A percentile compares a stretch with the other conserved stretches of the same genome.
These are phyloP conservation scores for Solea solea DNA, from an alignment of 2,113 vertebrate genomes.

Conservation along the genomic window DNA sequence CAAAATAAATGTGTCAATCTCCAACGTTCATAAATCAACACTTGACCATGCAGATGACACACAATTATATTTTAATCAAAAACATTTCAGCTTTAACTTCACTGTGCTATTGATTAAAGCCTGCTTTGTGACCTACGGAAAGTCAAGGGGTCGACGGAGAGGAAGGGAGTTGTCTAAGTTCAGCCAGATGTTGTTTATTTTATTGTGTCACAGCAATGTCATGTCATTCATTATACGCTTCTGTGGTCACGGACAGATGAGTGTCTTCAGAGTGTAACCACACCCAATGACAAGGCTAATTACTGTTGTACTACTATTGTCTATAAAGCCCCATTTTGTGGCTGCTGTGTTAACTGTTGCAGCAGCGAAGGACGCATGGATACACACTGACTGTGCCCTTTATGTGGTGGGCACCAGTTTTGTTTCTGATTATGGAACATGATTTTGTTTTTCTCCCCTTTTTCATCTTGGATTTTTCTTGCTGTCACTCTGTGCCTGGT, in stretches of 20 bases:
- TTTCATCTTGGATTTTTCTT: conserved; percentile 42
- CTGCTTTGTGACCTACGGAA: conserved; percentile 5
- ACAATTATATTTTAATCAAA: neutral
- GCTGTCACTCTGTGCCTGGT: conserved; percentile 51
- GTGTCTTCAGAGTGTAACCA: conserved; percentile 57
- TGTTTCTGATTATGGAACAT: conserved; percentile 76
- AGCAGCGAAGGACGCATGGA: conserved; percentile 68
- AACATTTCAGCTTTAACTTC: conserved; percentile 1
- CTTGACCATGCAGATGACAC: neutral
- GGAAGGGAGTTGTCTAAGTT: conserved; percentile 48
- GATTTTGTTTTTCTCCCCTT: conserved; percentile 62
- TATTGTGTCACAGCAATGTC: conserved; percentile 64
- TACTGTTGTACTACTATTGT: conserved; percentile 69
- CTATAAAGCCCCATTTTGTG: conserved; percentile 72
- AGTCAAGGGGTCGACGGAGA: conserved; percentile 30
- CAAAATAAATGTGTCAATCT: neutral
- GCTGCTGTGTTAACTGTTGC: conserved; percentile 64
- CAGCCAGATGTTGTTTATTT: conserved; percentile 70
- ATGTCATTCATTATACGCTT: conserved; percentile 70
- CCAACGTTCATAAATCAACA: neutral
- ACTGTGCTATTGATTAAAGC: conserved; percentile 1
- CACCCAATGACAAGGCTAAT: conserved; percentile 72
- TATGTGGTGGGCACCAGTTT: conserved; percentile 72
- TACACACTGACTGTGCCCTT: conserved; percentile 58
- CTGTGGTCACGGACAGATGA: conserved; percentile 58